Evolutionary conservation across 2,113 vertebrate species (phyloP).

Genomic region (Phoenicopterus ruber): DNA sequence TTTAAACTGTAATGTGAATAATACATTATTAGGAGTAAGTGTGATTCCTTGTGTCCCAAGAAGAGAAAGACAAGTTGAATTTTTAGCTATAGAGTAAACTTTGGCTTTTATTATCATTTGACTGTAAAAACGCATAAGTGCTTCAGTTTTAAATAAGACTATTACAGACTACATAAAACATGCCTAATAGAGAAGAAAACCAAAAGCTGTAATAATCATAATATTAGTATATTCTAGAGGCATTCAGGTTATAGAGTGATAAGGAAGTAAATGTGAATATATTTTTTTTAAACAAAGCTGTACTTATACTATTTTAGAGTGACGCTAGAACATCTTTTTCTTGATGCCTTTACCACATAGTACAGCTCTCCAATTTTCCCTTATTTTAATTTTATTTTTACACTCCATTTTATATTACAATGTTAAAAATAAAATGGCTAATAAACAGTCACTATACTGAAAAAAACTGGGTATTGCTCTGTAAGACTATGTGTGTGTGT

Average conservation of each 20-base stretch:
- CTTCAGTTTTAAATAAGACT: background rate
- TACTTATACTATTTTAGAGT: background rate
- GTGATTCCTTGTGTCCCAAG: background rate
- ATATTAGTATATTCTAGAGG: background rate
- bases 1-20: background rate
- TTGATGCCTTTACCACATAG: background rate
- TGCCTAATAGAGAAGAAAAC: background rate
- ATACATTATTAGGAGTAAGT: background rate
- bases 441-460: background rate
- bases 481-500: background rate
- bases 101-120: background rate
- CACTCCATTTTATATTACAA: background rate
- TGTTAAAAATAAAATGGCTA: background rate
- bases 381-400: background rate
- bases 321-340: background rate
- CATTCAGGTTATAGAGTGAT: background rate
- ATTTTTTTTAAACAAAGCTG: background rate
- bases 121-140: background rate
- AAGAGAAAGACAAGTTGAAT: background rate
- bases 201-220: background rate
- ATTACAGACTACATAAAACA: background rate
- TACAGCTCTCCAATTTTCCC: background rate
- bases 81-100: background rate
- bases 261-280: background rate
- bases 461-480: background rate